Evolutionary conservation across 2,888 invertebrate species (phyloP).

Genomic region (Unio pictorum): DNA sequence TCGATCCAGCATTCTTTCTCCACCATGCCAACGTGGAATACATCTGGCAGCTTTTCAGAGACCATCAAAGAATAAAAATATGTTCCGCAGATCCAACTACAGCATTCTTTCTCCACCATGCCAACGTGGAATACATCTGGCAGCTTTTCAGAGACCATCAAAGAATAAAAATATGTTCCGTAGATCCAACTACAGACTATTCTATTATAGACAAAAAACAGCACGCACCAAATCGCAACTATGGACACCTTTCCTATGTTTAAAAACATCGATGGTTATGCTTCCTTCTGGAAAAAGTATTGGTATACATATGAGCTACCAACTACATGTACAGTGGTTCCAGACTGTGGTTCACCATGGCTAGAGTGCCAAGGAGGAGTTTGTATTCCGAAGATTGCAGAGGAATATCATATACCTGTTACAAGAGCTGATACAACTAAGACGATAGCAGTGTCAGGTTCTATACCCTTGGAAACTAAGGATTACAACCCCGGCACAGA

Average conservation of each 20-base stretch:
- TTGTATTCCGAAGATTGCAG: no score
- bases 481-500: no score
- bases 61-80: not conserved
- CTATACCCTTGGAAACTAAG: no score
- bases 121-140: slow-evolving; percentile 58
- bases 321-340: slow-evolving; percentile 20
- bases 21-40: no score
- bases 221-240: slow-evolving; percentile 18
- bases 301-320: slow-evolving; percentile 31
- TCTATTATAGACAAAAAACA: slow-evolving; percentile 6
- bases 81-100: slow-evolving; percentile 32
- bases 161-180: slow-evolving; percentile 17
- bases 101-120: slow-evolving; percentile 48
- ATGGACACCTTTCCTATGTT: slow-evolving; percentile 29
- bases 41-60: no score
- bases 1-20: slow-evolving; percentile 48
- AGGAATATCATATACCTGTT: no score
- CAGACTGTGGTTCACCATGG: no score
- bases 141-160: slow-evolving; percentile 47
- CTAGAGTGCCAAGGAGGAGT: no score
- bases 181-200: slow-evolving; percentile 37
- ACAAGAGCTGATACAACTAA: no score
- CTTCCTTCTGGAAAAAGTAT: slow-evolving; percentile 22
- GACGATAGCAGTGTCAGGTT: no score
- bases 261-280: slow-evolving; percentile 32